Evolutionary conservation across 2,797 vertebrate genomes (phyloP).

Genomic region (Tinamus major): DNA sequence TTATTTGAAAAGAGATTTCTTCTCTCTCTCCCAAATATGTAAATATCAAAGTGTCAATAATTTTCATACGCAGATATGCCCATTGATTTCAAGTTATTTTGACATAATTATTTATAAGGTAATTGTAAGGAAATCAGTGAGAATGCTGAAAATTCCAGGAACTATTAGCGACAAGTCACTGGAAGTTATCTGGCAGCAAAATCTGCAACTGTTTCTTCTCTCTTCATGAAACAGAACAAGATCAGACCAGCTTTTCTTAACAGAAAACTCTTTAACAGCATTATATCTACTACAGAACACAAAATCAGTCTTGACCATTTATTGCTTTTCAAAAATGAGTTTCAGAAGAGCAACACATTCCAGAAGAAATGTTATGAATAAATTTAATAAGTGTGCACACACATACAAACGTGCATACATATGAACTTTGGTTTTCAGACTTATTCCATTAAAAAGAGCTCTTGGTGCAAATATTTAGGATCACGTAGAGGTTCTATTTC

Average conservation of each 20-base stretch:
- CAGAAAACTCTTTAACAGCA: background rate
- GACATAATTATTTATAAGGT: background rate
- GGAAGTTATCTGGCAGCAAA: background rate
- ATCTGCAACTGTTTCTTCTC: background rate
- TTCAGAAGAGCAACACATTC: background rate
- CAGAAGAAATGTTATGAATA: background rate
- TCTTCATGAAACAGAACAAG: background rate
- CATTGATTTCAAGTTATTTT: background rate
- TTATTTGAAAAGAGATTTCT: background rate
- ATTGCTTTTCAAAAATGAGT: background rate
- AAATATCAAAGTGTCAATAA: background rate
- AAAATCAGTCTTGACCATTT: background rate
- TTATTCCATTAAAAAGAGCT: background rate
- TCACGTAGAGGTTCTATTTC: background rate
- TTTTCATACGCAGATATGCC: background rate
- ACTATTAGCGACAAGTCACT: background rate
- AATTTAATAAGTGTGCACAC: background rate
- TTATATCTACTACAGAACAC: background rate
- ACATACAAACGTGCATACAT: background rate
- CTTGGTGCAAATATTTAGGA: background rate
- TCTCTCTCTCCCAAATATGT: background rate
- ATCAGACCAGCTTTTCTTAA: background rate
- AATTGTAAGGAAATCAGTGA: background rate
- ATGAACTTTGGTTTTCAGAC: background rate
- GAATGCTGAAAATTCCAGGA: background rate